phyloP scores from a whole-genome alignment of 2,797 vertebrate species.

The Alauda arvensis region DNA sequence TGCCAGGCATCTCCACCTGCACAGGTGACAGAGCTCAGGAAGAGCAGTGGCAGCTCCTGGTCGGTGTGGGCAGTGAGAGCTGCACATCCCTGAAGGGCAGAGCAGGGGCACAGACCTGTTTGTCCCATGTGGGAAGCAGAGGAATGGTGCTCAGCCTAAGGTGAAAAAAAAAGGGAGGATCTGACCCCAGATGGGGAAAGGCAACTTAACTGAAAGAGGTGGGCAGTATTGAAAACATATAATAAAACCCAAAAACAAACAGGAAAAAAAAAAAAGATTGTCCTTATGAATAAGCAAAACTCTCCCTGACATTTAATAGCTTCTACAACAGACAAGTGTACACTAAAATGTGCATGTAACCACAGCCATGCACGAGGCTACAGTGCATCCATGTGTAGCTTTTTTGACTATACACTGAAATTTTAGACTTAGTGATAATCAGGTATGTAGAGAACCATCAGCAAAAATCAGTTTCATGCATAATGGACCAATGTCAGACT shows the following conservation, averaged over 20 bases:
- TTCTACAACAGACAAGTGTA: background rate
- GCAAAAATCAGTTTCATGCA: background rate
- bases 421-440: background rate
- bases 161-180: background rate
- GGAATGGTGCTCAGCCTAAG: background rate
- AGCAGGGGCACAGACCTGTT: background rate
- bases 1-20: background rate
- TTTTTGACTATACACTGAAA: background rate
- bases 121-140: background rate
- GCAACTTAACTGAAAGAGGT: background rate
- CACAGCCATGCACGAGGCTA: accelerated
- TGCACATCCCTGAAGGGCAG: background rate
- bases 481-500: background rate
- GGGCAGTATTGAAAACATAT: background rate
- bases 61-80: background rate
- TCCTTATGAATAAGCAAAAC: background rate
- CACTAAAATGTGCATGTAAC: background rate
- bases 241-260: background rate
- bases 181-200: background rate
- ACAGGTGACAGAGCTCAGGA: background rate
- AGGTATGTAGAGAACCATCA: background rate
- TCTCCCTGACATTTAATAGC: background rate
- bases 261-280: background rate
- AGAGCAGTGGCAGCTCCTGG: background rate
- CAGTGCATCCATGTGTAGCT: background rate